phyloP scores from a whole-genome alignment of 2,113 vertebrate genomes.

The Rutilus rutilus region DNA sequence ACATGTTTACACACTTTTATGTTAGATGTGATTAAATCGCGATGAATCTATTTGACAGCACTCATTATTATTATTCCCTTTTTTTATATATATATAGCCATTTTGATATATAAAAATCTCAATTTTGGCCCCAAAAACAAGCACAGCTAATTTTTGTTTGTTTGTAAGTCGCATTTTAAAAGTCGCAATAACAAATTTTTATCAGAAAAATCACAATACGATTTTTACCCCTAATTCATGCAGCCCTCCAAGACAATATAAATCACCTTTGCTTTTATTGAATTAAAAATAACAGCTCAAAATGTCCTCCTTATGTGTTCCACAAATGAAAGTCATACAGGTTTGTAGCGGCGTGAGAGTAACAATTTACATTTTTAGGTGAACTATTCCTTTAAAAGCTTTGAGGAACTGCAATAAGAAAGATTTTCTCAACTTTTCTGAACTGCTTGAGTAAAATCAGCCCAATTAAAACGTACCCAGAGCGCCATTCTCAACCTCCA shows the following conservation, averaged over 20 bases:
- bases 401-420: background rate
- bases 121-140: background rate
- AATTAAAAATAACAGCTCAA: background rate
- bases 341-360: background rate
- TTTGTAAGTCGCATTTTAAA: background rate
- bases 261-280: background rate
- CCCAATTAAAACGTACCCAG: background rate
- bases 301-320: background rate
- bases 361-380: background rate
- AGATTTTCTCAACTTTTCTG: background rate
- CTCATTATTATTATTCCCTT: too few relatives aligned
- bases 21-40: too few relatives aligned
- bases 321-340: background rate
- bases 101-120: too few relatives aligned
- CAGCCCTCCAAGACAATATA: background rate
- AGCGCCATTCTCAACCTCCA: background rate
- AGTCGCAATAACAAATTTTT: background rate
- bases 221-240: background rate
- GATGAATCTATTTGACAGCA: too few relatives aligned
- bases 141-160: background rate
- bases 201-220: background rate
- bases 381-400: background rate
- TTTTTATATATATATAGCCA: too few relatives aligned
- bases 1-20: too few relatives aligned
- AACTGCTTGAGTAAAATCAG: constrained; percentile 22